Conservation (phyloP, 2,797 vertebrate genomes). For the Coendou prehensilis region DNA sequence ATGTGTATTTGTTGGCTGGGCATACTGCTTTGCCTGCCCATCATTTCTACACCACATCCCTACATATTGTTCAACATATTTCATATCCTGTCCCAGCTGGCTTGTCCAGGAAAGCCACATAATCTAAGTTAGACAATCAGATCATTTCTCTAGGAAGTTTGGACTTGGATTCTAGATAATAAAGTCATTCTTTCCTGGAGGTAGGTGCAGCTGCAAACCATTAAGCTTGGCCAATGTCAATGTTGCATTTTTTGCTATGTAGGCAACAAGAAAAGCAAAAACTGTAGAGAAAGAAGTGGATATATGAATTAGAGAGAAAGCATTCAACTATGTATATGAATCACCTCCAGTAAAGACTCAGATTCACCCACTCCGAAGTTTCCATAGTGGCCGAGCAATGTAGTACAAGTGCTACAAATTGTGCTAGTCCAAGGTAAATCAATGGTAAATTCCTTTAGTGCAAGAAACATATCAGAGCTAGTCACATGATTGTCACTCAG, state of each 20-base stretch:
- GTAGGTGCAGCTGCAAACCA: background rate
- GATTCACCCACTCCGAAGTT: background rate
- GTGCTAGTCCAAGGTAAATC: background rate
- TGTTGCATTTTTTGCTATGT: background rate
- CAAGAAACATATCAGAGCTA: background rate
- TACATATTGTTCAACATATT: background rate
- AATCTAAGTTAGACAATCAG: background rate
- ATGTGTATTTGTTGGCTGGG: background rate
- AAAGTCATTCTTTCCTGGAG: background rate
- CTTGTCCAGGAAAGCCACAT: background rate
- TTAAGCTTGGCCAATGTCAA: background rate
- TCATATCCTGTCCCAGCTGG: background rate
- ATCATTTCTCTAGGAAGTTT: slow-evolving; percentile 27
- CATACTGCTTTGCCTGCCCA: background rate
- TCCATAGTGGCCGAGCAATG: background rate
- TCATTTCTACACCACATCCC: background rate
- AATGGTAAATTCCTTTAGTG: slow-evolving; percentile 12
- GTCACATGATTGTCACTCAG: background rate
- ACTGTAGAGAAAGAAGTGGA: background rate
- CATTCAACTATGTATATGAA: background rate
- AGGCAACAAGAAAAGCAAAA: background rate
- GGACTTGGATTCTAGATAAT: background rate
- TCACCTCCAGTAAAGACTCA: background rate
- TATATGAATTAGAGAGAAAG: background rate
- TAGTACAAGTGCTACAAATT: background rate